Evolutionary conservation across 2,888 invertebrate genomes (phyloP).

Genomic region (Periphyllus acericola): DNA sequence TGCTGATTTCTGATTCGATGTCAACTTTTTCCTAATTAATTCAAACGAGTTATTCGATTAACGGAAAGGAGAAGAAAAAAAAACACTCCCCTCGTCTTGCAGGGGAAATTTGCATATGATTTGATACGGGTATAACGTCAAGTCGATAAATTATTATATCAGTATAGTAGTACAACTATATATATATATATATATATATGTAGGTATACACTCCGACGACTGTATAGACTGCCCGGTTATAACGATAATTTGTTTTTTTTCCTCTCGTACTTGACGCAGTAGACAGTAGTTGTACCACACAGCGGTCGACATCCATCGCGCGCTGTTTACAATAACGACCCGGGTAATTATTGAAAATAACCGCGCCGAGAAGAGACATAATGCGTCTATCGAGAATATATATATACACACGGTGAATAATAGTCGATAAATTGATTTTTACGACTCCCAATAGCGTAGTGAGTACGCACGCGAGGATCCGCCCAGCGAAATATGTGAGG

Average conservation of each 20-base stretch:
- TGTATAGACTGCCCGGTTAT: not conserved
- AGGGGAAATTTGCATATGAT: not conserved
- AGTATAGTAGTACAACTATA: too few relatives aligned
- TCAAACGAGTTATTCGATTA: slow-evolving; percentile 4
- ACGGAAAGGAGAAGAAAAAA: not conserved
- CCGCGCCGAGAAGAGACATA: not conserved
- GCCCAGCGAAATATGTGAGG: slow-evolving; percentile 3
- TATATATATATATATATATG: too few relatives aligned
- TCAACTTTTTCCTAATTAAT: not conserved
- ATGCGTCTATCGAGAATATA: not conserved
- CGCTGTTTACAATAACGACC: not conserved
- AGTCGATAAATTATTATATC: slow-evolving; percentile 2
- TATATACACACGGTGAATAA: not conserved
- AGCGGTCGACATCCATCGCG: not conserved
- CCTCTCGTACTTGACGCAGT: not conserved
- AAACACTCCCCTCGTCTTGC: not conserved
- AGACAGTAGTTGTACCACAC: not conserved
- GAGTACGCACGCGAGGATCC: not conserved
- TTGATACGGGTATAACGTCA: not conserved
- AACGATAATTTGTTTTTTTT: slow-evolving; percentile 21
- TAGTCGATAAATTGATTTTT: slow-evolving; percentile 30
- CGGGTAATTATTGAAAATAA: not conserved
- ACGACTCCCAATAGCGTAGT: not conserved
- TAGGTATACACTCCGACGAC: not conserved
- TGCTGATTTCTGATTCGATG: not conserved